Conservation (phyloP, 1,140 invertebrate genomes). For the Paralvinella palmiformis region DNA sequence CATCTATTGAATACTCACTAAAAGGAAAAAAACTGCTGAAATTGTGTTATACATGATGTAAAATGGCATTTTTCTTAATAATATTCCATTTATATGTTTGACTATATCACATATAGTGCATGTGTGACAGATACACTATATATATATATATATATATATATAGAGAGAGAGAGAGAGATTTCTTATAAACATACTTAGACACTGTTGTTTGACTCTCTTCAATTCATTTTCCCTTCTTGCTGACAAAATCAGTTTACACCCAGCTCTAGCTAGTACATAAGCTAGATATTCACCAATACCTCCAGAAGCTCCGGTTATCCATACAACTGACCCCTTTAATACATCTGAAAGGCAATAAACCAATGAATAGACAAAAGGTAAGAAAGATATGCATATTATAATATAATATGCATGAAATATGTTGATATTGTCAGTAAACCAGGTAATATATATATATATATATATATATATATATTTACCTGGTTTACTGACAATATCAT, state of each 20-base stretch:
- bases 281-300: constrained; percentile 79
- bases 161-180: no score
- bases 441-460: neutral
- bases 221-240: constrained; percentile 67
- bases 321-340: constrained; percentile 69
- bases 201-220: constrained; percentile 66
- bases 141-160: no score
- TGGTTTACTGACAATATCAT: no score
- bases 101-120: no score
- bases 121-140: no score
- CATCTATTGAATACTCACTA: no score
- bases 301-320: constrained; percentile 84
- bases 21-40: no score
- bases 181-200: constrained; percentile 55
- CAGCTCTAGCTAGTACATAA: constrained; percentile 63
- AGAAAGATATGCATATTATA: neutral
- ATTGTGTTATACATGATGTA: no score
- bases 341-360: no score
- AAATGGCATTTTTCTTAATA: no score
- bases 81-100: no score
- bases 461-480: neutral
- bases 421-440: neutral
- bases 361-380: neutral
- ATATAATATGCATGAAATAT: neutral
- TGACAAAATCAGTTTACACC: constrained; percentile 69